These are phyloP conservation scores for Falco biarmicus DNA, from an alignment of 2,797 vertebrate genomes.

Conservation along the genomic window DNA sequence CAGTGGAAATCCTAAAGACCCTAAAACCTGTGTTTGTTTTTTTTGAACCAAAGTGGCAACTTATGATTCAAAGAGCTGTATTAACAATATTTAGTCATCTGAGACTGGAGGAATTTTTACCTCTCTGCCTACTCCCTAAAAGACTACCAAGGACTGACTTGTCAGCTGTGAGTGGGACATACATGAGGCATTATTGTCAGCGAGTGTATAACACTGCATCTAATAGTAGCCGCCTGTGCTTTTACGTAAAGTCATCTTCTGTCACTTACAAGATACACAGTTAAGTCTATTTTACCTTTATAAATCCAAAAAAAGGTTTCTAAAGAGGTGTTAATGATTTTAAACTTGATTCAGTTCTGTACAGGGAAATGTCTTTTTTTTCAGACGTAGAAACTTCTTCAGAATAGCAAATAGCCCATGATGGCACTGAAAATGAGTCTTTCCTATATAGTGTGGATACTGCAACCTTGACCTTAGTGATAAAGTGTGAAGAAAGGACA, in stretches of 20 bases:
- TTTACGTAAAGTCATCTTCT: not conserved
- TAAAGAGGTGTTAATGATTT: not conserved
- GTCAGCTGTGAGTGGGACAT: not conserved
- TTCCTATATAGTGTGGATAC: not conserved
- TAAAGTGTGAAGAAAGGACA: not conserved
- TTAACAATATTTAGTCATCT: not conserved
- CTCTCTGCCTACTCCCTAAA: not conserved
- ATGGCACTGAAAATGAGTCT: not conserved
- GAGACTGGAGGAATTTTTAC: not conserved
- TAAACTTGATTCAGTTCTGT: not conserved
- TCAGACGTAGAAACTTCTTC: not conserved
- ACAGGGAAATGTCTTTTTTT: not conserved
- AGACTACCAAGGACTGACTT: not conserved
- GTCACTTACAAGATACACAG: not conserved
- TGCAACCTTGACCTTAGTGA: not conserved
- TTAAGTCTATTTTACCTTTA: not conserved
- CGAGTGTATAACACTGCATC: not conserved
- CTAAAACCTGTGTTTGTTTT: not conserved
- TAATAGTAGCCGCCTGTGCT: not conserved
- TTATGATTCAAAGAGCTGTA: not conserved
- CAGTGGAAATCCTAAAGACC: not conserved
- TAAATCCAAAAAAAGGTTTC: not conserved
- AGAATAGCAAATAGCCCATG: not conserved
- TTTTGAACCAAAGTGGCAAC: not conserved
- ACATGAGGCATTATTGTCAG: not conserved